phyloP scores from a whole-genome alignment of 2,113 vertebrate species.

The Ovis canadensis region DNA sequence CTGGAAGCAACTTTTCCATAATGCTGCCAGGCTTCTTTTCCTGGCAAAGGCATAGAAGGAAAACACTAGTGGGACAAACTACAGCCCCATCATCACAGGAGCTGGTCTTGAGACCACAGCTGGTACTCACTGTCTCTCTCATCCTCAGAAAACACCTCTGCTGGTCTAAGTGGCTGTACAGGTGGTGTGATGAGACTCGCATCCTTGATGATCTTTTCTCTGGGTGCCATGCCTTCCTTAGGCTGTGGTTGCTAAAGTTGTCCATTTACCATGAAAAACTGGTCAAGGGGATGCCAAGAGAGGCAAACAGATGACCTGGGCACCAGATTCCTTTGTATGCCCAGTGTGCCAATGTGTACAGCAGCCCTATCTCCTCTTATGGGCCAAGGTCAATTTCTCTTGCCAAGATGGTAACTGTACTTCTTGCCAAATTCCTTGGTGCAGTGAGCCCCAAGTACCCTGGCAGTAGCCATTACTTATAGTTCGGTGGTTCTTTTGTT shows the following conservation, averaged over 20 bases:
- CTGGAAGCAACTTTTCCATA: neutral
- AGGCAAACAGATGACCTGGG: too few relatives aligned
- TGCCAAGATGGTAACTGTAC: neutral
- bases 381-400: neutral
- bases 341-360: neutral
- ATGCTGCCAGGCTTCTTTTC: neutral
- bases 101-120: neutral
- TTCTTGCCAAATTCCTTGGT: neutral
- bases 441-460: too few relatives aligned
- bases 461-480: too few relatives aligned
- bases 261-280: neutral
- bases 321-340: neutral
- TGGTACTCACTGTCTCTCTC: neutral
- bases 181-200: neutral
- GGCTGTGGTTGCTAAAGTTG: neutral
- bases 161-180: neutral
- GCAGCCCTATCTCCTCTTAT: neutral
- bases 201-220: neutral
- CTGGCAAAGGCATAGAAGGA: neutral
- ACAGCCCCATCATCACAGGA: neutral
- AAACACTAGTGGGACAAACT: neutral
- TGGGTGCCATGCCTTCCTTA: neutral
- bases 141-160: neutral
- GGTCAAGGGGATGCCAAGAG: neutral
- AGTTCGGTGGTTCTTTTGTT: neutral